Base-by-base conservation (phyloP, 2,888 invertebrate genomes). In the Crepidodera aurea region DNA sequence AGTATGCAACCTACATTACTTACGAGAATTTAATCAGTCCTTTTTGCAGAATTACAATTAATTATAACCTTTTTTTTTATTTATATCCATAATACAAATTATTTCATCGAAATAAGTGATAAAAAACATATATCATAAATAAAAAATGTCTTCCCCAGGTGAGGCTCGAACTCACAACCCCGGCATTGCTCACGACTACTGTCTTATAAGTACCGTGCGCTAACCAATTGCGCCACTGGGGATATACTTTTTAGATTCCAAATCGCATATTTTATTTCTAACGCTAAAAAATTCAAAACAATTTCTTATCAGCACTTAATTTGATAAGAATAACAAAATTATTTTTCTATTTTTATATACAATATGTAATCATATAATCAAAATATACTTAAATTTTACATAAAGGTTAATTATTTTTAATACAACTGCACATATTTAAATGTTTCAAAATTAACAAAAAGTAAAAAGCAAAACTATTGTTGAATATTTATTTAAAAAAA, bases 141-240 rank as follows among this genome's bases (percentile, higher is more conserved):
- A 68, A 73, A 75, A 75, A 73, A 70, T 34, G 6, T 16, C 22
- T 76, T 73, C 76, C 73, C 76, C 73, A 76, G 76, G 76, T 94
- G 95, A 95, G 96, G 95, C 93, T 96, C 95, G 95, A 96, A 95
- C 95, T 95, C 94, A 92, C 94, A 94, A 94, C 95, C 94, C 94
- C 94, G 94, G 94, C 95, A 96, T 96, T 81, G 91, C 96, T 94
- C 93, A 93, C 90, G 88, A 88, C 88, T 86, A 95, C 95, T 95
- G 94, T 88, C 91, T 88, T 93, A 96, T 96, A 96, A 96, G 96
- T 96, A 96, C 96, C 95, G 96, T 95, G 96, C 96, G 95, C 96
- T 96, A 96, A 95, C 96, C 96, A 93, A 96, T 96, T 96, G 96
- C 95, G 96, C 96, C 96, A 96, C 96, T 94, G 73, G 74, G 73